Evolutionary conservation across 2,888 invertebrate genomes (phyloP), one percentile per base, ranked within the genome.

Genomic region (Stegana nigrithorax): DNA sequence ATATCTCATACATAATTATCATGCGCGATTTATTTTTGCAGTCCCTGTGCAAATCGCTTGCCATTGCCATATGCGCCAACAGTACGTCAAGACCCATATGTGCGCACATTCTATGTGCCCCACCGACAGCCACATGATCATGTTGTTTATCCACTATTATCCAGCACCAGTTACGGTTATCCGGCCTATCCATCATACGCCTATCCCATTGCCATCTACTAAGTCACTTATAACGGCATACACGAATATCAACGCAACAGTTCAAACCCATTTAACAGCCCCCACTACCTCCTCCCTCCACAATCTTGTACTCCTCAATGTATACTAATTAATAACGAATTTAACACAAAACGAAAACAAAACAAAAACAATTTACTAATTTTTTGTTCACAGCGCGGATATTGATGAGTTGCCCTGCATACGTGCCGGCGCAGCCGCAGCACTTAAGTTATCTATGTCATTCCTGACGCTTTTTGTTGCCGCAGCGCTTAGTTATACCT

Each of bases 91-190:
- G 32, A 12, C 32, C 36, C 60, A 64, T 50, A 47, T 66, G 69
- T 75, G 63, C 74, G 80, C 66, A 74, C 75, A 72, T 82, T 81
- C 67, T 82, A 75, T 73, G 81, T 82, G 73, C 83, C 82, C 44
- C 81, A 82, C 72, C 73, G 73, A 64, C 75, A 80, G 71, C 82
- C 82, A 60, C 79, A 77, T 53, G 83, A 82, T 75, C 81, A 81
- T 72, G 78, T 81, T 73, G 59, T 83, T 62, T 82, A 82, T 80
- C 82, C 82, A 50, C 65, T 81, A 14, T 63, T 81, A 67, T 64
- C 68, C 5, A 64, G 68, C 23, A 45, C 7, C 58, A 51, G n/a
- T 19, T 42, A 32, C 60, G 63, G 80, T 57, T 72, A 70, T 55
- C 74, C 70, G 4, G 2, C 47, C 62, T 67, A 72, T 65, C 76